Evolutionary conservation across 2,113 vertebrate species (phyloP).

Genomic region (Galbula dea): DNA sequence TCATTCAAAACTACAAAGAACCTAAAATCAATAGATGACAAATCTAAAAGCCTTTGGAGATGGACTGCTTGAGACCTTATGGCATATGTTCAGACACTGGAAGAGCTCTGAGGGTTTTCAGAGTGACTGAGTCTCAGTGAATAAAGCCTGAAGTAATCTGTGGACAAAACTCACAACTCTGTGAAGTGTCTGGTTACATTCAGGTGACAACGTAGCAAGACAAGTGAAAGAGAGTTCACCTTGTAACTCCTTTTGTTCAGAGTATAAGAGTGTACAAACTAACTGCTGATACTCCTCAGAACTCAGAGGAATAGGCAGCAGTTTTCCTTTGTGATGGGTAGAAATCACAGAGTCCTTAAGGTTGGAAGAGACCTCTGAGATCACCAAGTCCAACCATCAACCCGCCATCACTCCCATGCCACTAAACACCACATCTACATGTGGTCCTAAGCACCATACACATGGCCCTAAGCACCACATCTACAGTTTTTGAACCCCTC

Average conservation of each 20-base stretch:
- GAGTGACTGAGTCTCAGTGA: not conserved
- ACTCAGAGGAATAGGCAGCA: not conserved
- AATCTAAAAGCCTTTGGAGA: not conserved
- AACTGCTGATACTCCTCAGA: not conserved
- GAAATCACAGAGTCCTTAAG: not conserved
- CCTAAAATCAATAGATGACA: not conserved
- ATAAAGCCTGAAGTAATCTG: no score
- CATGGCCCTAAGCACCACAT: no score
- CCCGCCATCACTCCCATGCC: no score
- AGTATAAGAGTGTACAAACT: accelerated
- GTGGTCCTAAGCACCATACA: no score
- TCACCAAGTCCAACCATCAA: no score
- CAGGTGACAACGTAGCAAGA: not conserved
- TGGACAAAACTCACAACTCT: not conserved
- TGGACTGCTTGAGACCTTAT: not conserved
- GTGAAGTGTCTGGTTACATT: not conserved
- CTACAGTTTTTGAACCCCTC: no score
- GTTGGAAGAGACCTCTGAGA: no score
- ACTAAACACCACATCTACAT: no score
- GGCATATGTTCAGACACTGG: not conserved
- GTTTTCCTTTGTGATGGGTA: accelerated
- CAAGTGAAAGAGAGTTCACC: not conserved
- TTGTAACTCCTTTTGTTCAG: not conserved
- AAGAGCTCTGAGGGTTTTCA: not conserved
- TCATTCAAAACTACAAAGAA: not conserved